These are phyloP conservation scores for Pantherophis vulpinus DNA, from an alignment of 2,797 vertebrate genomes.

Conservation along the genomic window DNA sequence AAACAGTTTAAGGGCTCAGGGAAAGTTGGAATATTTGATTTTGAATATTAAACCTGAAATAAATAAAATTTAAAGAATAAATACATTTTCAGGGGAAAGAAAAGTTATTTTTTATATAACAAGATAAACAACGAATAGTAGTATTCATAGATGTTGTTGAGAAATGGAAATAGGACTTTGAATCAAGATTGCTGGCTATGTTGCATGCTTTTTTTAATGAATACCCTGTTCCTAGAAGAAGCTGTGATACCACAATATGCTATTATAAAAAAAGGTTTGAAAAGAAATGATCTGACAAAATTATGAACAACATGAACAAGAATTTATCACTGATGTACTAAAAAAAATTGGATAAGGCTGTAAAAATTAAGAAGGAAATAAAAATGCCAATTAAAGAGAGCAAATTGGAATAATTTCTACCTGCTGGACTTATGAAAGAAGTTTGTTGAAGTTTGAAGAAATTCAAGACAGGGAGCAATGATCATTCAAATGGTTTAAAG, in stretches of 20 bases:
- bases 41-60: neutral
- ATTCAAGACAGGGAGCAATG: neutral
- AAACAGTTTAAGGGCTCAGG: neutral
- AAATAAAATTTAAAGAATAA: neutral
- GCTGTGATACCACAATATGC: neutral
- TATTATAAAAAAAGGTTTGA: neutral
- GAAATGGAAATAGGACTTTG: neutral
- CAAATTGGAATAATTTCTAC: neutral
- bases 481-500: neutral
- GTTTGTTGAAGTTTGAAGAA: neutral
- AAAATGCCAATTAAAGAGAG: neutral
- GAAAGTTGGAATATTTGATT: neutral
- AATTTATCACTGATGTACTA: neutral
- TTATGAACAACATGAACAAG: neutral
- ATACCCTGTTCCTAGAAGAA: neutral
- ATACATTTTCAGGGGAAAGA: neutral
- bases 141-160: neutral
- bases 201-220: neutral
- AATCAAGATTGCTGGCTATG: neutral
- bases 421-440: neutral
- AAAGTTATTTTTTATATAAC: neutral
- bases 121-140: neutral
- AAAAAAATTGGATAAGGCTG: neutral
- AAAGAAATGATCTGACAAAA: neutral
- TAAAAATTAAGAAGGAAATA: neutral